Percentiles rank a stretch among this genome's conserved stretches.
Evolutionary conservation across 2,113 vertebrate genomes (phyloP).

Genomic region (Neoarius graeffei): DNA sequence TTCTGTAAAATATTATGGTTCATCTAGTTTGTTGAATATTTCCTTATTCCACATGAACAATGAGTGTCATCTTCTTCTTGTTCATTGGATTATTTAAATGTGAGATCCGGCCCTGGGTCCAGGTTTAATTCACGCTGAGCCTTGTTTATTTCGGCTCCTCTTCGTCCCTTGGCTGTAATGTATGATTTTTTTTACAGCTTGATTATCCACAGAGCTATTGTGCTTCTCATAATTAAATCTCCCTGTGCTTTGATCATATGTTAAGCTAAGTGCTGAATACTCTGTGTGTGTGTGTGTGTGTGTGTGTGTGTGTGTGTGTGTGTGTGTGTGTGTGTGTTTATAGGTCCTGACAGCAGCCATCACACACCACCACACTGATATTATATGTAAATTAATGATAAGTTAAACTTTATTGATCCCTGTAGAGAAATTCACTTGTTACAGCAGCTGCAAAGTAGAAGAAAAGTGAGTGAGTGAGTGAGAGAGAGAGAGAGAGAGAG

Average conservation of each 20-base stretch:
- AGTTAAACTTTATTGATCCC: too few species aligned
- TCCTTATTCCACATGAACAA: neutral
- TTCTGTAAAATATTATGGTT: too few species aligned
- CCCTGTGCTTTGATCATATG: constrained; percentile 25
- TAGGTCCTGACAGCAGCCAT: neutral
- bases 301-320: neutral
- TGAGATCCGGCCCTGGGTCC: neutral
- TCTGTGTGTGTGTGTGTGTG: constrained; percentile 1
- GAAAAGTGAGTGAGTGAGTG: too few species aligned
- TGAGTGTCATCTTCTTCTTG: neutral
- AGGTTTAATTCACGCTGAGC: neutral
- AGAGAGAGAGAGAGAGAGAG: too few species aligned
- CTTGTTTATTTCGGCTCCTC: neutral
- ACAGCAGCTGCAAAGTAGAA: too few species aligned
- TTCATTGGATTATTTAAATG: neutral
- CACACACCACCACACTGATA: neutral
- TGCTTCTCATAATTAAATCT: constrained; percentile 19
- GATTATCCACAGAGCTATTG: neutral
- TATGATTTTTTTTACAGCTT: constrained; percentile 29
- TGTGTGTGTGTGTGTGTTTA: neutral
- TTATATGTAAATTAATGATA: neutral
- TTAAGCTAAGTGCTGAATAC: constrained; percentile 26
- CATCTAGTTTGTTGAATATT: neutral
- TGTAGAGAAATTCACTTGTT: too few species aligned
- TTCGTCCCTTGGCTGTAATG: neutral